These are phyloP conservation scores for Drosophila cognata DNA, from an alignment of 2,888 invertebrate species.

Conservation along the genomic window DNA sequence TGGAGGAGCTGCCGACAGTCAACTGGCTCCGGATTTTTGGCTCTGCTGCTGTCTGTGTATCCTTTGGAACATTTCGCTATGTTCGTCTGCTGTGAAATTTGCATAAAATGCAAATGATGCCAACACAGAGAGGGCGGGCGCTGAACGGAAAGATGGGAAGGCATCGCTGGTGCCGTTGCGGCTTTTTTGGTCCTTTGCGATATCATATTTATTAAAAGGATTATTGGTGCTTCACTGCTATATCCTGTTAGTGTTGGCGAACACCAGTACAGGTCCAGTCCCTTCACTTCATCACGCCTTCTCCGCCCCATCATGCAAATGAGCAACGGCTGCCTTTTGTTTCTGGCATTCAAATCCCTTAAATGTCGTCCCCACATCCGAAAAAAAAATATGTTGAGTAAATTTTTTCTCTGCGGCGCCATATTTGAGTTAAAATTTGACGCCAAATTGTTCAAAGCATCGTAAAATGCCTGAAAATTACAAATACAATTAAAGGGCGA, in stretches of 20 bases:
- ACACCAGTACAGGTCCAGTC: constrained; percentile 27
- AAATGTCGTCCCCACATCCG: neutral
- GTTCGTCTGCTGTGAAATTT: constrained; percentile 76
- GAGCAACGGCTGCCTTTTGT: constrained; percentile 76
- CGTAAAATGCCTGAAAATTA: constrained; percentile 66
- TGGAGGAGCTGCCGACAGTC: constrained; percentile 26
- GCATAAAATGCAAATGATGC: constrained; percentile 84
- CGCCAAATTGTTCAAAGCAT: constrained; percentile 70
- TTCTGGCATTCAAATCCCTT: constrained; percentile 38
- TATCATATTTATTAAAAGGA: constrained; percentile 84
- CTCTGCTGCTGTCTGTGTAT: constrained; percentile 47
- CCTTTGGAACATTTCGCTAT: constrained; percentile 66
- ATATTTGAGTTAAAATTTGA: constrained; percentile 79
- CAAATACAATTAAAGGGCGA: constrained; percentile 71
- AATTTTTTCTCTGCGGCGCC: constrained; percentile 54
- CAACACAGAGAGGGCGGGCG: constrained; percentile 31
- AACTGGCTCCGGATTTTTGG: constrained; percentile 8
- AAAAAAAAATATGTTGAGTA: constrained; percentile 60
- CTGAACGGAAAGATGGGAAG: constrained; percentile 23
- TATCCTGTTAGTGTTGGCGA: constrained; percentile 81
- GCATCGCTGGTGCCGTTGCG: constrained; percentile 56
- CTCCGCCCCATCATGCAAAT: constrained; percentile 63
- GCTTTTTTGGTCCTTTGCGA: constrained; percentile 83
- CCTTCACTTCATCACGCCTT: neutral
- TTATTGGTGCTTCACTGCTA: constrained; percentile 83